Conservation (phyloP, 2,797 vertebrate genomes). For the Acanthurus lineatus region DNA sequence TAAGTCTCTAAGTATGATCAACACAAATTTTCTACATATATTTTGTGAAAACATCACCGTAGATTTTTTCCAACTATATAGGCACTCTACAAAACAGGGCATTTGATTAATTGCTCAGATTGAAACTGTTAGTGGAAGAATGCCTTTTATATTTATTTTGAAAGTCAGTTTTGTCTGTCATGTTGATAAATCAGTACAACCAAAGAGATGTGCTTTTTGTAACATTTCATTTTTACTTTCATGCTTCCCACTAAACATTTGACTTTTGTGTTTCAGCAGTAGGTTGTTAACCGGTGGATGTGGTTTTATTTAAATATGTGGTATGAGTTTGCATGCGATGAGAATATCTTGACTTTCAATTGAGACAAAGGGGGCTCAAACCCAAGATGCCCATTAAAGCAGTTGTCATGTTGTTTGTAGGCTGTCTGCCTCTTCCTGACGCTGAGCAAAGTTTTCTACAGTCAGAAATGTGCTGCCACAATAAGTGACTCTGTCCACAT, state of each 20-base stretch:
- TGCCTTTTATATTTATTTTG: not conserved
- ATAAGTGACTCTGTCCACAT: slow-evolving; percentile 75
- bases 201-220: not conserved
- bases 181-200: not conserved
- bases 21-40: not conserved
- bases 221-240: not conserved
- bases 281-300: slow-evolving; percentile 44
- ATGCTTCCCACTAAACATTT: not conserved
- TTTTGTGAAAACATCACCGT: not conserved
- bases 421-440: not conserved
- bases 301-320: slow-evolving; percentile 45
- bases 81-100: too few species aligned
- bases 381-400: not conserved
- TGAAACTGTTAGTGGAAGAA: not conserved
- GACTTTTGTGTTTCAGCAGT: slow-evolving; percentile 31
- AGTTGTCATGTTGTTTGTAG: not conserved
- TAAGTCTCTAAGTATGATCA: not conserved
- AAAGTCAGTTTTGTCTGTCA: not conserved
- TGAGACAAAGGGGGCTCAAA: not conserved
- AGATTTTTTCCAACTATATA: not conserved
- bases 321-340: slow-evolving; percentile 26
- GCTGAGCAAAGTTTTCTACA: slow-evolving; percentile 16
- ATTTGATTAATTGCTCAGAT: not conserved
- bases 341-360: slow-evolving; percentile 25
- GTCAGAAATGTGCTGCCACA: slow-evolving; percentile 56